Percentiles rank a stretch among this genome's conserved stretches.
Conservation (phyloP, 2,797 vertebrate species). For the Pygocentrus nattereri region DNA sequence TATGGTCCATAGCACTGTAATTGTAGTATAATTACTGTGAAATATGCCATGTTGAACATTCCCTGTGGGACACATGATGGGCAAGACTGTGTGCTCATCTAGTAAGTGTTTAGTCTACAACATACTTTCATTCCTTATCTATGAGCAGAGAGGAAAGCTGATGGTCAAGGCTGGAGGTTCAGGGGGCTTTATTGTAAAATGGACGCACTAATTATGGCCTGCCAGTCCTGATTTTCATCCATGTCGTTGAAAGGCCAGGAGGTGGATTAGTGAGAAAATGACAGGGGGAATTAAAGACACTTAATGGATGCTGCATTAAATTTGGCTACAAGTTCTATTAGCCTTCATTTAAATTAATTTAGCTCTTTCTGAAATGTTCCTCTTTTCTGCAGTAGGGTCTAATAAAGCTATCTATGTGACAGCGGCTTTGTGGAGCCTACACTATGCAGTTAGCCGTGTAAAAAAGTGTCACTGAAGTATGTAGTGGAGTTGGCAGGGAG, state of each 20-base stretch:
- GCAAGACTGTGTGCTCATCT: slow-evolving; percentile 17
- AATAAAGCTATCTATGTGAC: slow-evolving; percentile 51
- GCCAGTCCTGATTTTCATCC: slow-evolving; percentile 63
- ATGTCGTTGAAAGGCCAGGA: slow-evolving; percentile 60
- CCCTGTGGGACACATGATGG: slow-evolving; percentile 60
- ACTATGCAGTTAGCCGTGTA: slow-evolving; percentile 23
- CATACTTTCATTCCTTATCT: slow-evolving; percentile 35
- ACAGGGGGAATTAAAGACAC: slow-evolving; percentile 59
- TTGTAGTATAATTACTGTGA: slow-evolving; percentile 77
- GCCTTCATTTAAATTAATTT: slow-evolving; percentile 68
- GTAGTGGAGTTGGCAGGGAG: slow-evolving; percentile 29
- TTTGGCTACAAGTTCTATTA: slow-evolving; percentile 72
- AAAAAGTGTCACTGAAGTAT: slow-evolving; percentile 41
- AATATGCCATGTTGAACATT: slow-evolving; percentile 56
- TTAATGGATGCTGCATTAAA: slow-evolving; percentile 69
- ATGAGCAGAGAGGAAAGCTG: slow-evolving; percentile 37
- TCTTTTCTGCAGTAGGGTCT: slow-evolving; percentile 51
- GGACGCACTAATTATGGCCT: slow-evolving; percentile 64
- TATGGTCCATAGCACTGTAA: slow-evolving; percentile 65
- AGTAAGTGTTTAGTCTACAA: slow-evolving; percentile 35
- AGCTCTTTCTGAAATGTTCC: slow-evolving; percentile 41
- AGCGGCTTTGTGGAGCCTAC: slow-evolving; percentile 31
- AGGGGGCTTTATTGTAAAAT: slow-evolving; percentile 54
- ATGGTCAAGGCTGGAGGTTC: slow-evolving; percentile 53
- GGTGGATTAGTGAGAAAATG: slow-evolving; percentile 63